Base-by-base conservation (phyloP, 2,113 vertebrate genomes). In the Prionailurus bengalensis region DNA sequence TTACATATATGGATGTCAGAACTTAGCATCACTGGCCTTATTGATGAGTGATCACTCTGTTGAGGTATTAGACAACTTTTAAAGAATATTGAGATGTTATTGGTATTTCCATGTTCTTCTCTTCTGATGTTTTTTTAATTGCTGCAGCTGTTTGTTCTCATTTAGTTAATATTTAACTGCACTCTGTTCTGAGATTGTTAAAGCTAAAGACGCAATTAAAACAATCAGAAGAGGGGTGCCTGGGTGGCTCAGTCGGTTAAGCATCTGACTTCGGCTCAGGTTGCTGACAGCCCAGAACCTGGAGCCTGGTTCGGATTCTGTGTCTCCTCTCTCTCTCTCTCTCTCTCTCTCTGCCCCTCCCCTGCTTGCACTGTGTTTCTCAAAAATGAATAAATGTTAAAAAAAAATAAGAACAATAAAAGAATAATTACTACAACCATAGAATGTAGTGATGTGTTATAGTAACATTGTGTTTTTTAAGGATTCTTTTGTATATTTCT, bases 151-250 rank as follows among this genome's bases (percentile, higher is more conserved):
- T 96, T 85, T 73, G 5, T 95, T 94, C 29, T 96, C 95, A 89
- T 78, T 95, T 95, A 98, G 48, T 91, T 93, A 96, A 66, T 96
- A 94, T 89, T 94, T 92, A 97, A 66, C 12, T 84, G 7, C 76
- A 81, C 8, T 51, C 12, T 94, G 36, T 48, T 80, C 42, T 92
- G 45, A 33, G 80, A 84, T 71, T 94, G 10, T 80, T 95, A 95
- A 95, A 83, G 14, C 16, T 93, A 95, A 97, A 74, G 25, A 89
- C 63, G 17, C 42, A 94, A 95, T 96, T 96, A 76, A 81, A 93
- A 53, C 23, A 95, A 71, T 86, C n/a, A 91, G 66, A 23, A 23
- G 21, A 61, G 58, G 21, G 21, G 21, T 61, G 21, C 21, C 8
- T 61, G 58, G 21, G 58, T 61, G 58, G 58, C 58, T 61, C 16